A percentile compares a stretch with the other conserved stretches of the same genome.
Evolutionary conservation across 2,113 vertebrate genomes (phyloP).

Genomic region (Puffinus mauretanicus): DNA sequence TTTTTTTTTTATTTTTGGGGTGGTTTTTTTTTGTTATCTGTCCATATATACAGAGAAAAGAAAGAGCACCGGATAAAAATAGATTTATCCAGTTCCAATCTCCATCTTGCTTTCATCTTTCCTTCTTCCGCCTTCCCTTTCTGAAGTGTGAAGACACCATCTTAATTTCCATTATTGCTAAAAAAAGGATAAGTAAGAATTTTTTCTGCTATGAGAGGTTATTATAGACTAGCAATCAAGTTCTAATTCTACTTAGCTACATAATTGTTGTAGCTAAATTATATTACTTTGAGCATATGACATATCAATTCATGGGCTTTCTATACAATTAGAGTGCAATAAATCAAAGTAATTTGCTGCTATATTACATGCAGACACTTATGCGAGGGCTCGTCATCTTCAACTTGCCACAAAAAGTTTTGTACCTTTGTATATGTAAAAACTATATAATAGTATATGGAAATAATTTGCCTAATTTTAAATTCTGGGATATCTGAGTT

Average conservation of each 20-base stretch:
- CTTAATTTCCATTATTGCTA: not conserved
- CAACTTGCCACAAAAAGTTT: not conserved
- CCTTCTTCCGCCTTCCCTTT: not conserved
- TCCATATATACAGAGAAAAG: not conserved
- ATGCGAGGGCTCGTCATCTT: not conserved
- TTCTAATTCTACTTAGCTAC: not conserved
- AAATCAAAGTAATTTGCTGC: slow-evolving; percentile 48
- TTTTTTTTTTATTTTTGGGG: no score
- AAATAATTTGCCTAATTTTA: not conserved
- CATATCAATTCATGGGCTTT: slow-evolving; percentile 2
- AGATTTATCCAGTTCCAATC: not conserved
- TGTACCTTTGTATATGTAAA: not conserved
- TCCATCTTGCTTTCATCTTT: not conserved
- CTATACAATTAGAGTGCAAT: slow-evolving; percentile 7
- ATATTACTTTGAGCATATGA: not conserved
- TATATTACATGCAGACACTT: not conserved
- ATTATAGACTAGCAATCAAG: not conserved
- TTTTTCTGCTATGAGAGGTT: not conserved
- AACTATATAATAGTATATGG: not conserved
- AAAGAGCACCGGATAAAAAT: not conserved
- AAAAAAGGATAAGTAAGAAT: not conserved
- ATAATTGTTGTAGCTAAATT: slow-evolving; percentile 31
- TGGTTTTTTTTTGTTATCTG: not conserved
- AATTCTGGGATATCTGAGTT: not conserved
- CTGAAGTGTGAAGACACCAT: not conserved